Evolutionary conservation across 2,888 invertebrate genomes (phyloP), one percentile per base, ranked within the genome.

Genomic region (Cepaea hortensis): DNA sequence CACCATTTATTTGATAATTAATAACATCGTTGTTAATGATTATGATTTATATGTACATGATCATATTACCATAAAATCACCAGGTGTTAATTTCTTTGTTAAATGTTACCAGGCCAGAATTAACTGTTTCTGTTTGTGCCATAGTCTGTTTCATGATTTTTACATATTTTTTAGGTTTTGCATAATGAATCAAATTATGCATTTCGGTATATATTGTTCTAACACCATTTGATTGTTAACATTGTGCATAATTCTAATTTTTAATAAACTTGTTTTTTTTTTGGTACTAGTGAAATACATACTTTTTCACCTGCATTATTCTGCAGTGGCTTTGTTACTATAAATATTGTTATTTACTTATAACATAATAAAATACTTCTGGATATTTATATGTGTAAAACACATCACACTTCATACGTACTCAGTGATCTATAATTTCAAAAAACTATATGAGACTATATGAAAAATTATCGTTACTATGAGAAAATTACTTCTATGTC

Each of bases 181-280:
- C 79, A 79, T 79, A 79, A 79, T 79, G 23, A 79, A 62, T 79
- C 62, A 11, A 79, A 79, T 62, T 13, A 35, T 35, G 4, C 79
- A 20, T 79, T 65, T 18, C 3, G 61, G 15, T 35, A 55, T 61
- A 3, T 46, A 46, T 48, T 75, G 77, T 61, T 61, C 55, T 55
- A 55, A 55, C 55, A 55, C 11, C 11, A 55, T 55, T 55, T 55
- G 23, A 55, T 23, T 76, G 11, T 62, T 62, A 23, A 79, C 11
- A 79, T 18, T 62, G 20, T 79, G 79, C 62, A 79, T 79, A 79
- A 62, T 79, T 62, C 15, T 62, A 62, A 62, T 35, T 48, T 79
- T 61, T 77, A 0, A 35, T n/a, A 62, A 65, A 20, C 35, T 35
- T 23, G 13, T 35, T 62, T 2, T 61, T 7, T 35, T 62, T 13